phyloP scores from a whole-genome alignment of 2,113 vertebrate species.

The Lota lota region DNA sequence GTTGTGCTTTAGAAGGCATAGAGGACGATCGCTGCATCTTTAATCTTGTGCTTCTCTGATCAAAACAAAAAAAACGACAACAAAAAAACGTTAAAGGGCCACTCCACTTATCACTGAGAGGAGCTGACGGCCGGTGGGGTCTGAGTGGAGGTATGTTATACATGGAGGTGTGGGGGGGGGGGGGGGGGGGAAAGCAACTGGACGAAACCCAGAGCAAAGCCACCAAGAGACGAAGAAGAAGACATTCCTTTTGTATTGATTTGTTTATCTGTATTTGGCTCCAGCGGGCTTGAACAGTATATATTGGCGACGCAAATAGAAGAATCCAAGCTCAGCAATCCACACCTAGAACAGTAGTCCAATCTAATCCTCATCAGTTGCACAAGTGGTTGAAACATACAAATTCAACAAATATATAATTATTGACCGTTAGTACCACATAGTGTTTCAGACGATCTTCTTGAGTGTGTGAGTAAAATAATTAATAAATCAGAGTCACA shows the following conservation, averaged over 20 bases:
- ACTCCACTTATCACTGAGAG: conserved; percentile 54
- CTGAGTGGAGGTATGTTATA: background rate
- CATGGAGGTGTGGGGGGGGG: conserved; percentile 22
- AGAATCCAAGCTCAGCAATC: too few species aligned
- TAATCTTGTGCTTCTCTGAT: conserved; percentile 49
- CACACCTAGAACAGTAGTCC: too few species aligned
- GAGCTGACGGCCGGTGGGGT: background rate
- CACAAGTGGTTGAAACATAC: too few species aligned
- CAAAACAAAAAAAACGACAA: too few species aligned
- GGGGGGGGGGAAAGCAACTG: conserved; percentile 44
- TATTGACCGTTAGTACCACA: too few species aligned
- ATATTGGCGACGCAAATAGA: too few species aligned
- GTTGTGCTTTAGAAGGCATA: background rate
- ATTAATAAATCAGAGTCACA: too few species aligned
- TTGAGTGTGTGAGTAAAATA: too few species aligned
- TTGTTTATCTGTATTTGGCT: conserved; percentile 28
- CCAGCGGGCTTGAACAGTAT: background rate
- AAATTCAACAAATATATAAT: too few species aligned
- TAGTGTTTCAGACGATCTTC: too few species aligned
- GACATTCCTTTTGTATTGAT: conserved; percentile 37
- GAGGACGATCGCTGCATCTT: conserved; percentile 60
- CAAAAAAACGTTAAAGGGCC: conserved; percentile 49
- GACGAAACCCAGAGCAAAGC: conserved; percentile 55
- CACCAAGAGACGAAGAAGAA: conserved; percentile 58
- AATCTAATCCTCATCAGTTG: too few species aligned